Evolutionary conservation across 2,888 invertebrate genomes (phyloP), one percentile per base, ranked within the genome.

Genomic region (Trissolcus brochymenae): DNA sequence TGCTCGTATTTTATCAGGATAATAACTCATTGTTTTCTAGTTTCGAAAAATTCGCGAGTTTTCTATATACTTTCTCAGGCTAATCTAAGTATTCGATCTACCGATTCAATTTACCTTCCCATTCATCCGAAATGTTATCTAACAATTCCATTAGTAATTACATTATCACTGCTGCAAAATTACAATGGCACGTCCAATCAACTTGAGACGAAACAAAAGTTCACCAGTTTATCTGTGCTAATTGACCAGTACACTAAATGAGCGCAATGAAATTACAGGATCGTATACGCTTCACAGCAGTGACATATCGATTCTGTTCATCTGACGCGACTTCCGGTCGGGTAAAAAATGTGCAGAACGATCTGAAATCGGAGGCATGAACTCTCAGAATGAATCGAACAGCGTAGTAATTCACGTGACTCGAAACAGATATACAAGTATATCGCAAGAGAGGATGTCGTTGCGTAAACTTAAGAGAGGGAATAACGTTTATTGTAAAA

Each of bases 401-500:
- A 19, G 56, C 50, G 62, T 57, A 51, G 53, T 64, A 72, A 76
- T 72, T 73, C 72, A 68, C 66, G 64, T 55, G 61, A 72, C 67
- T 61, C 53, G 67, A 62, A 53, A 67, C 62, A 35, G 7, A 11
- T 35, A 62, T 61, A 46, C 65, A 59, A 55, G 60, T 73, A 2
- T 13, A 77, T 77, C 51, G 68, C 73, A 73, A 77, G 68, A 77
- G 77, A 77, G 77, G 77, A 77, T 77, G 72, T 77, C 64, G 68
- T 77, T 77, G 68, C 77, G 77, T 77, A 77, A 77, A 73, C 67
- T 57, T 51, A 60, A 51, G 50, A 56, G 50, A 35, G 19, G 1
- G 65, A 49, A 61, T 60, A 70, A 75, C 64, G 61, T 56, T 64
- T 65, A 62, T 66, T 50, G 76, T 62, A 66, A 61, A 76, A 72